Percentiles rank a stretch among this genome's conserved stretches.
Conservation (phyloP, 2,113 vertebrate genomes). For the Haemorhous mexicanus region DNA sequence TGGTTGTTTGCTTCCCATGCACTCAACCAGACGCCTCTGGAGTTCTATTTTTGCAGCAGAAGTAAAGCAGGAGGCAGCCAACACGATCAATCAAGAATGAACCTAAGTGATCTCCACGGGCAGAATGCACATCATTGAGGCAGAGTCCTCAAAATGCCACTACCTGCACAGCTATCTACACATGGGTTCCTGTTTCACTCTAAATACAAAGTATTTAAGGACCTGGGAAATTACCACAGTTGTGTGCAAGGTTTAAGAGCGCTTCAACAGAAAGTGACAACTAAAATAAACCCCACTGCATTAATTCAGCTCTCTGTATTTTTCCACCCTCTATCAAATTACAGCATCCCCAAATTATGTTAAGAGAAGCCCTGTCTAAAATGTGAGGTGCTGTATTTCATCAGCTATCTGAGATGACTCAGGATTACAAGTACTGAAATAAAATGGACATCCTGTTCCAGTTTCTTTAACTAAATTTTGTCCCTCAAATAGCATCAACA, state of each 20-base stretch:
- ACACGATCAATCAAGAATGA: not conserved
- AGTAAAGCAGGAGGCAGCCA: not conserved
- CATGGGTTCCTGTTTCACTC: not conserved
- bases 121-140: not conserved
- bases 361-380: not conserved
- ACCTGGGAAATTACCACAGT: not conserved
- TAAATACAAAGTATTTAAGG: not conserved
- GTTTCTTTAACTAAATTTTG: constrained; percentile 41
- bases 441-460: constrained; percentile 55
- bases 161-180: not conserved
- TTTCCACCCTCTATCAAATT: not conserved
- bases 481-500: constrained; percentile 52
- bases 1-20: not conserved
- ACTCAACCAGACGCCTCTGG: rapidly evolving
- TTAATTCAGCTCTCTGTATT: not conserved
- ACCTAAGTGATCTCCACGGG: not conserved
- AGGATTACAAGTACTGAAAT: constrained; percentile 43
- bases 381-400: constrained; percentile 8
- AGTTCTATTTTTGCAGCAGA: not conserved
- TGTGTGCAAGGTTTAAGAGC: not conserved
- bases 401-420: constrained; percentile 18
- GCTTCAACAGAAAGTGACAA: not conserved
- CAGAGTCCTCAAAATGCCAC: not conserved
- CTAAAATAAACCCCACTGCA: not conserved
- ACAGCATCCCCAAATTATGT: not conserved